Conservation (phyloP, 2,797 vertebrate genomes). For the Thamnophis elegans region DNA sequence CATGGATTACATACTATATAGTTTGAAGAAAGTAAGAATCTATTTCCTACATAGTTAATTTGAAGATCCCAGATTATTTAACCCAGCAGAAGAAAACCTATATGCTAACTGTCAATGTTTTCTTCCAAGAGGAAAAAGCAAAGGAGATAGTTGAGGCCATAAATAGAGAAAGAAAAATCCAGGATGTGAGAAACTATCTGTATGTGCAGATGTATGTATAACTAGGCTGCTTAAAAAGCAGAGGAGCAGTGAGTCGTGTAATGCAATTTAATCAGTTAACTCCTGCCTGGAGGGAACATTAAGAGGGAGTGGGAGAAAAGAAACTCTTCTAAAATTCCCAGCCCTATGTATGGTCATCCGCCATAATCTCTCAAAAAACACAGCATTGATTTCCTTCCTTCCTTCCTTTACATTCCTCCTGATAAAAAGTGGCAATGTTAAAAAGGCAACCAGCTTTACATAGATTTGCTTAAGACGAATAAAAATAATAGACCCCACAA, state of each 20-base stretch:
- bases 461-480: not conserved
- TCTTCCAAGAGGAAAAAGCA: not conserved
- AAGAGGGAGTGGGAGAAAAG: not conserved
- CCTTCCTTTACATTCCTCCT: not conserved
- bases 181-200: constrained; percentile 16
- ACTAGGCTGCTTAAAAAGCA: constrained; percentile 58
- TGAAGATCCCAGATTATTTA: not conserved
- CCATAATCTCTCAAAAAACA: not conserved
- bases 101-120: not conserved
- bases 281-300: constrained; percentile 37
- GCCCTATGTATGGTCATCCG: not conserved
- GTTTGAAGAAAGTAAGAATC: not conserved
- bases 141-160: fast-evolving
- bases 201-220: not conserved
- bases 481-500: not conserved
- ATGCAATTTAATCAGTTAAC: constrained; percentile 57
- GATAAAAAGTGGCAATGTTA: not conserved
- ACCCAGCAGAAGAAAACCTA: not conserved
- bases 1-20: not conserved
- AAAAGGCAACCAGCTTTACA: not conserved
- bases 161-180: not conserved
- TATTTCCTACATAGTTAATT: not conserved
- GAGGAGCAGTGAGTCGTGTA: constrained; percentile 51
- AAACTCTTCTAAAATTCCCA: not conserved
- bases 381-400: not conserved